Conservation (phyloP, 2,797 vertebrate species). For the Calcarius lapponicus region DNA sequence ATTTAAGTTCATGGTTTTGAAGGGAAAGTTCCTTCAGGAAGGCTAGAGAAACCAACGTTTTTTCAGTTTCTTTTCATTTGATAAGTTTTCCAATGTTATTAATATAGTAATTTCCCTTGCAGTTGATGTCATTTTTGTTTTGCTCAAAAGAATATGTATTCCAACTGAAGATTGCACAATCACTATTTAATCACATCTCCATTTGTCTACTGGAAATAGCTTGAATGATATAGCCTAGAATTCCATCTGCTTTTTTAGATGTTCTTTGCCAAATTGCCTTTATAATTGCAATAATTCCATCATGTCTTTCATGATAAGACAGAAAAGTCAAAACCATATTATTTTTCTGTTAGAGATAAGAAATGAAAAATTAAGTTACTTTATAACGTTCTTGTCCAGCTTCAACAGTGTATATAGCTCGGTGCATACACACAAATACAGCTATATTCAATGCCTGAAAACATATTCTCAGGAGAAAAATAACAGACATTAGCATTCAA, state of each 20-base stretch:
- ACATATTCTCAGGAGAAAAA: neutral
- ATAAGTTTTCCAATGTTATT: neutral
- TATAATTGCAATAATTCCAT: neutral
- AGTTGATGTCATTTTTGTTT: neutral
- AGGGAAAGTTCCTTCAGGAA: neutral
- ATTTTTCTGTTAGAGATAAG: neutral
- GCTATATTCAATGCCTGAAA: neutral
- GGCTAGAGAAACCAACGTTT: neutral
- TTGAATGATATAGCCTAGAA: neutral
- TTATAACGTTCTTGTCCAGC: neutral
- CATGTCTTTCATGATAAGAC: neutral
- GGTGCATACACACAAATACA: neutral
- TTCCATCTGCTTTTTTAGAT: neutral
- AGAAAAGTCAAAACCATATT: neutral
- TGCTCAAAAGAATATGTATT: neutral
- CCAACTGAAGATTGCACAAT: neutral
- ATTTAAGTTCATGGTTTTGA: neutral
- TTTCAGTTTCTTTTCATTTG: neutral
- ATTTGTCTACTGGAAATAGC: neutral
- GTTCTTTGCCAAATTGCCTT: neutral
- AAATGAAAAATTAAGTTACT: neutral
- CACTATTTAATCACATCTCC: neutral
- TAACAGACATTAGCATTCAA: neutral
- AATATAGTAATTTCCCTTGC: neutral
- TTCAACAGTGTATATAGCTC: neutral